Conservation (phyloP, 2,888 invertebrate genomes). For the Pyrocoelia pectoralis region DNA sequence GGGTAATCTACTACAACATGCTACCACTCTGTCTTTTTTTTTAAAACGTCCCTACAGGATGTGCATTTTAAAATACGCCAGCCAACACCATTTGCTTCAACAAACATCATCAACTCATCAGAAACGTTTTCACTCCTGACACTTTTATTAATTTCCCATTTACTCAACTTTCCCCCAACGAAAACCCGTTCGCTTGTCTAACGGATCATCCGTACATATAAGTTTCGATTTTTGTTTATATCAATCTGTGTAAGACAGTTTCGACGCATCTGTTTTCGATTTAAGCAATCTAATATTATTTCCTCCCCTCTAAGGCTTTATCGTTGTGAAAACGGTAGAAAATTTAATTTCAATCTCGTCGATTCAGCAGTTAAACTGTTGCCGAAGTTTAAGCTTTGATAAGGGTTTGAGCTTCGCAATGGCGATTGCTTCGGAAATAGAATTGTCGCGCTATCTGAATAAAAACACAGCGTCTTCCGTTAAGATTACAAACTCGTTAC, state of each 20-base stretch:
- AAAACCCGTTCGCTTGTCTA: conserved; percentile 30
- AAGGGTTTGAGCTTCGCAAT: conserved; percentile 50
- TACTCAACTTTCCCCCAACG: conserved; percentile 48
- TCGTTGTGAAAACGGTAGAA: conserved; percentile 49
- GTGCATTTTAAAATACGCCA: conserved; percentile 55
- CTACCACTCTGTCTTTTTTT: conserved; percentile 63
- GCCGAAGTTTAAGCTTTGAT: conserved; percentile 64
- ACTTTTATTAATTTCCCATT: conserved; percentile 80
- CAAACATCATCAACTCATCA: conserved; percentile 54
- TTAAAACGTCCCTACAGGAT: conserved; percentile 53
- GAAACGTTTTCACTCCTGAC: conserved; percentile 68
- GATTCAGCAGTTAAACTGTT: conserved; percentile 63
- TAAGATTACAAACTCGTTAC: conserved; percentile 40
- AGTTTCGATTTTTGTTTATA: conserved; percentile 27
- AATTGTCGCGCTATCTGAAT: conserved; percentile 45
- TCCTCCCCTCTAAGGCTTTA: conserved; percentile 17
- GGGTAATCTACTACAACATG: conserved; percentile 27
- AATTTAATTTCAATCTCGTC: conserved; percentile 67
- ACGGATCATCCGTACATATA: conserved; percentile 22
- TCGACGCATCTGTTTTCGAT: conserved; percentile 36
- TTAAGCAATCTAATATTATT: conserved; percentile 31
- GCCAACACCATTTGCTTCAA: conserved; percentile 61
- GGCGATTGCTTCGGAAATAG: conserved; percentile 46
- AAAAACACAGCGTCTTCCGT: conserved; percentile 38
- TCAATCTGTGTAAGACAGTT: conserved; percentile 35